phyloP scores from a whole-genome alignment of 2,888 invertebrate species.

The Diplazon laetatorius region DNA sequence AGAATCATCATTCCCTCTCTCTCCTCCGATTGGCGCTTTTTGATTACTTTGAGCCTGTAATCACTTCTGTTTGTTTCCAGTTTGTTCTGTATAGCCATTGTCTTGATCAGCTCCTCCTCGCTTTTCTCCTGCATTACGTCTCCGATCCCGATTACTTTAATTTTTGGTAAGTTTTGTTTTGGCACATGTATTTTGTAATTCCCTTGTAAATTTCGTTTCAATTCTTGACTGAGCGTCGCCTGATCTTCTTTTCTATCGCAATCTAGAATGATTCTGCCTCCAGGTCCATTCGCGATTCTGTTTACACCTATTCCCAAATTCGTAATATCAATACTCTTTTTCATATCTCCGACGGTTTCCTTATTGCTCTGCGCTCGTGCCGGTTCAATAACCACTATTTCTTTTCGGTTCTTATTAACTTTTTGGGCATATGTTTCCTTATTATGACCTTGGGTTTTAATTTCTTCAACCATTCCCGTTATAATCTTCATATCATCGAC shows the following conservation, averaged over 20 bases:
- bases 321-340: slow-evolving; percentile 50
- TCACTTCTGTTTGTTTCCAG: background rate
- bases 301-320: background rate
- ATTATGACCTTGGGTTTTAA: too few relatives aligned
- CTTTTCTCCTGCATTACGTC: background rate
- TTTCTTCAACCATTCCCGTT: too few relatives aligned
- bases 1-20: slow-evolving; percentile 31
- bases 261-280: background rate
- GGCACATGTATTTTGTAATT: slow-evolving; percentile 44
- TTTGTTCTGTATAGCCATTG: slow-evolving; percentile 8
- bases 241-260: background rate
- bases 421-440: too few relatives aligned
- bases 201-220: slow-evolving; percentile 17
- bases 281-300: background rate
- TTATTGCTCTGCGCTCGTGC: too few relatives aligned
- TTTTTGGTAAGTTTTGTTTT: slow-evolving; percentile 31
- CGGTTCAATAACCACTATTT: slow-evolving; percentile 22
- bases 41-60: slow-evolving; percentile 8
- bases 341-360: slow-evolving; percentile 1
- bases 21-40: background rate
- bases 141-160: slow-evolving; percentile 23
- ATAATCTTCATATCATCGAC: too few relatives aligned
- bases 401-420: background rate
- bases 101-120: slow-evolving; percentile 27
- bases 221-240: background rate